Conservation (phyloP, 2,113 vertebrate genomes). For the Eulemur rufifrons region DNA sequence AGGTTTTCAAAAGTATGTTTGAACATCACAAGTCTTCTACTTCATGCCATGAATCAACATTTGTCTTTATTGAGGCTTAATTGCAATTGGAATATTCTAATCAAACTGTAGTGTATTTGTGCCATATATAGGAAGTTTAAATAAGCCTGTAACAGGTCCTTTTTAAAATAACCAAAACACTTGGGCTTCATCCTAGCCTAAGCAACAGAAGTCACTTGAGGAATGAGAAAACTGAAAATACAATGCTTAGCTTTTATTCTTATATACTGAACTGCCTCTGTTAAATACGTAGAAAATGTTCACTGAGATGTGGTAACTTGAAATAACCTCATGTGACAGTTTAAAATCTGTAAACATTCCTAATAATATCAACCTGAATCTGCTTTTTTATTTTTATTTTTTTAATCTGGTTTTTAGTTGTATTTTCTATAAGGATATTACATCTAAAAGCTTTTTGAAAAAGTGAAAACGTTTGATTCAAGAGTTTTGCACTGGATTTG, state of each 20-base stretch:
- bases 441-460: conserved; percentile 20
- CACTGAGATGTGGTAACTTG: neutral
- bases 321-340: neutral
- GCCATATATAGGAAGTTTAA: conserved; percentile 39
- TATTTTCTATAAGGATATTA: neutral
- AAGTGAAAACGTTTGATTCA: neutral
- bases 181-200: neutral
- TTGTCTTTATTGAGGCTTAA: conserved; percentile 39
- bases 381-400: neutral
- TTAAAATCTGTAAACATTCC: conserved; percentile 23
- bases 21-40: neutral
- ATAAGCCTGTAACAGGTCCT: neutral
- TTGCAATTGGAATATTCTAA: conserved; percentile 40
- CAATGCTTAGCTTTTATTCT: neutral
- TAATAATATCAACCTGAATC: neutral
- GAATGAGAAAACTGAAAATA: conserved; percentile 41
- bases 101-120: neutral
- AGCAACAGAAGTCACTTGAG: neutral
- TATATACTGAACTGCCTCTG: neutral
- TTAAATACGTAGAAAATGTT: neutral
- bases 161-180: conserved; percentile 44
- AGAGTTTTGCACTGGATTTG: neutral
- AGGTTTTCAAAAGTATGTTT: conserved; percentile 35
- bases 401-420: neutral
- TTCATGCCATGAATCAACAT: neutral